Evolutionary conservation across 2,113 vertebrate species (phyloP).

Genomic region (Takifugu bimaculatus): DNA sequence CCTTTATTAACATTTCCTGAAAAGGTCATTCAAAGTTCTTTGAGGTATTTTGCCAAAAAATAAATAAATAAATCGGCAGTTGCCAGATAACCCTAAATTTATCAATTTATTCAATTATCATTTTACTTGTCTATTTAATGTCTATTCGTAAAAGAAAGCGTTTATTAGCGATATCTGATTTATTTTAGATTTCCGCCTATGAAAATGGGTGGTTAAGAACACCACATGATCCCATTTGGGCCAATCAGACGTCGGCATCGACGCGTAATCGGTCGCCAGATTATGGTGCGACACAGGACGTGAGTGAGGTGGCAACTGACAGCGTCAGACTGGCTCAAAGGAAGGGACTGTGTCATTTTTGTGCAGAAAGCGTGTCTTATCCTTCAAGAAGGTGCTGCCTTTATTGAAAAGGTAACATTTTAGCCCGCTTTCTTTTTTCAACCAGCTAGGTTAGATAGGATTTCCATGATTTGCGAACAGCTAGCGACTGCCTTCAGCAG

Average conservation of each 20-base stretch:
- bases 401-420: slow-evolving; percentile 48
- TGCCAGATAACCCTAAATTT: no score
- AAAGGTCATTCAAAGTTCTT: no score
- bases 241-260: slow-evolving; percentile 42
- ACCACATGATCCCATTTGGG: slow-evolving; percentile 10
- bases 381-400: slow-evolving; percentile 10
- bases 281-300: slow-evolving; percentile 63
- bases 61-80: no score
- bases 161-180: background rate
- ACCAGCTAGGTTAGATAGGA: background rate
- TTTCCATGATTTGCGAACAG: slow-evolving; percentile 4
- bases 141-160: no score
- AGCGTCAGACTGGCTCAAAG: slow-evolving; percentile 3
- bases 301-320: slow-evolving; percentile 38
- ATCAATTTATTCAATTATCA: no score
- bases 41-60: no score
- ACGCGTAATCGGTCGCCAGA: slow-evolving; percentile 57
- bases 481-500: slow-evolving; percentile 5
- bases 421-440: background rate
- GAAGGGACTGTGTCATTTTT: background rate
- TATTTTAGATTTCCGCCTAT: background rate
- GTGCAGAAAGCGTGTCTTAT: background rate
- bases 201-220: slow-evolving; percentile 16
- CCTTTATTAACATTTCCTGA: no score
- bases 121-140: no score